Percentiles rank a stretch among this genome's conserved stretches.
phyloP scores from a whole-genome alignment of 2,797 vertebrate genomes.

The Urocyon cinereoargenteus region DNA sequence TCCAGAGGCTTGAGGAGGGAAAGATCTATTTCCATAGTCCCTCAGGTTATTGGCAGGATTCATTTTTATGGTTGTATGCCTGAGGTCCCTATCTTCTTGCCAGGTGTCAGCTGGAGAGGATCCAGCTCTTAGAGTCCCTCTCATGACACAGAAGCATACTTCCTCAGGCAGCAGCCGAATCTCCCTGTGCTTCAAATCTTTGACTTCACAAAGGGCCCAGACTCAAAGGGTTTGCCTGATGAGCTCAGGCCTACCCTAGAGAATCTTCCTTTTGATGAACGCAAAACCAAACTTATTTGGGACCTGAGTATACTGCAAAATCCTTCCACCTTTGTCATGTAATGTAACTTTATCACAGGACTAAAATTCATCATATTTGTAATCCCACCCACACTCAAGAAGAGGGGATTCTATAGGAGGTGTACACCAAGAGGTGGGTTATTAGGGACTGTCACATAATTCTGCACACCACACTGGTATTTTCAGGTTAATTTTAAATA shows the following conservation, averaged over 20 bases:
- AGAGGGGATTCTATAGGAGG: not conserved
- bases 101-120: not conserved
- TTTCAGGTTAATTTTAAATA: not conserved
- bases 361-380: not conserved
- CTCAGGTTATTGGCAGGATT: not conserved
- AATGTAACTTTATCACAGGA: fast-evolving
- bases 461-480: not conserved
- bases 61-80: not conserved
- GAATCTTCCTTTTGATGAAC: not conserved
- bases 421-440: fast-evolving
- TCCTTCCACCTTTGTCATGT: not conserved
- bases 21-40: not conserved
- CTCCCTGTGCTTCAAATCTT: not conserved
- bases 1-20: not conserved
- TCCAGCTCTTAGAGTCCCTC: not conserved
- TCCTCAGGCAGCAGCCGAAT: not conserved
- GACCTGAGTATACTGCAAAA: not conserved
- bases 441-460: not conserved
- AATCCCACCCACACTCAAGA: not conserved
- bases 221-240: not conserved
- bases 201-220: not conserved
- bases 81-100: not conserved
- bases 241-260: not conserved
- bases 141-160: not conserved
- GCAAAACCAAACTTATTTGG: not conserved